Percentiles rank a stretch among this genome's conserved stretches.
phyloP scores from a whole-genome alignment of 2,113 vertebrate species.

The Eublepharis macularius region DNA sequence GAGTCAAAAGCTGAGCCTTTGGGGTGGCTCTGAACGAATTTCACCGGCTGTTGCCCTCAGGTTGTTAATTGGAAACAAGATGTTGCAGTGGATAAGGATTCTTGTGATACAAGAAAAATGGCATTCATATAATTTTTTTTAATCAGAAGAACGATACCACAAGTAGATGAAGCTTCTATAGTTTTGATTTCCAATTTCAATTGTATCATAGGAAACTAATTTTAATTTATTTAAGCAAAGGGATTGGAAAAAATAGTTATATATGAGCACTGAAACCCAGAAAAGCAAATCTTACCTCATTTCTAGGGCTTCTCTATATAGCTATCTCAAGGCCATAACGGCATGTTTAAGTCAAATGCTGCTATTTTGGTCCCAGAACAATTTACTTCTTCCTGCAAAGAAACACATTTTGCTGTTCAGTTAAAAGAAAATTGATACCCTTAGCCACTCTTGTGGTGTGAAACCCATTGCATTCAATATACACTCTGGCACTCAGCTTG shows the following conservation, averaged over 20 bases:
- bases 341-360: constrained; percentile 48
- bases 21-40: constrained; percentile 43
- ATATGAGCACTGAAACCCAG: neutral
- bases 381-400: constrained; percentile 59
- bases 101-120: constrained; percentile 62
- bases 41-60: constrained; percentile 58
- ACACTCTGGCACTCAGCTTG: neutral
- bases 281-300: constrained; percentile 53
- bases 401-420: constrained; percentile 50
- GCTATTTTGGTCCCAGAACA: constrained; percentile 46
- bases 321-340: constrained; percentile 33
- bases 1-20: constrained; percentile 53
- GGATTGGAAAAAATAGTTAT: constrained; percentile 39
- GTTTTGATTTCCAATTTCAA: constrained; percentile 44
- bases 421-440: constrained; percentile 54
- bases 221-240: constrained; percentile 60
- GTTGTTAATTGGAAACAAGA: constrained; percentile 48
- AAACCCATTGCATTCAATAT: constrained; percentile 16
- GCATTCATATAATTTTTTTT: constrained; percentile 48
- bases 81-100: constrained; percentile 64
- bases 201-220: constrained; percentile 51
- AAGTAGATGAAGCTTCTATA: constrained; percentile 32
- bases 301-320: constrained; percentile 35
- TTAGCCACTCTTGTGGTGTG: neutral
- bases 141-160: constrained; percentile 34